A percentile compares a stretch with the other conserved stretches of the same genome.
These are phyloP conservation scores for Zingel zingel DNA, from an alignment of 2,113 vertebrate species.

Conservation along the genomic window DNA sequence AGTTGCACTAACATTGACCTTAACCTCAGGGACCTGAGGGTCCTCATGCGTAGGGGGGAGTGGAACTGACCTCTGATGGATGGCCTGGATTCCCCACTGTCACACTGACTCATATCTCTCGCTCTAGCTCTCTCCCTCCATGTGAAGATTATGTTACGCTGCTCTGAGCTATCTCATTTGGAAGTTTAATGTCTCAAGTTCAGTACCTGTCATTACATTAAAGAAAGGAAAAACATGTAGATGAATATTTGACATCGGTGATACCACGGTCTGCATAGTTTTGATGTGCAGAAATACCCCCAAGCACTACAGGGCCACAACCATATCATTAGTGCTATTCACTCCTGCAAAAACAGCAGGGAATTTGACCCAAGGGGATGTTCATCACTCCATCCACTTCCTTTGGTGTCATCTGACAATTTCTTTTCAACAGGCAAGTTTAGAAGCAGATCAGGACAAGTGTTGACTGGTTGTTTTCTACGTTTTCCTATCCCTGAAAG, in stretches of 20 bases:
- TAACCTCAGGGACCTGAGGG: conserved; percentile 30
- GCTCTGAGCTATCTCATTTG: neutral
- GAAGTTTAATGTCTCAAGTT: conserved; percentile 14
- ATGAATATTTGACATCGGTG: conserved; percentile 34
- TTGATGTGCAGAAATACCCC: conserved; percentile 16
- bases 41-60: neutral
- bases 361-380: conserved; percentile 54
- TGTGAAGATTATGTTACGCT: conserved; percentile 20
- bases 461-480: conserved; percentile 61
- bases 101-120: conserved; percentile 7
- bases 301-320: conserved; percentile 1
- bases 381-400: conserved; percentile 41
- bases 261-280: conserved; percentile 33
- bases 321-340: conserved; percentile 53
- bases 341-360: conserved; percentile 46
- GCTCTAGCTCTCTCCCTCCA: conserved; percentile 6
- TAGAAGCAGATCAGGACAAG: conserved; percentile 45
- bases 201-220: conserved; percentile 9
- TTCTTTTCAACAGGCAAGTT: conserved; percentile 24
- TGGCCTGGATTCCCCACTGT: conserved; percentile 28
- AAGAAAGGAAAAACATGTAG: conserved; percentile 14
- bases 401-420: conserved; percentile 38
- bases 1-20: conserved; percentile 29
- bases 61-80: conserved; percentile 52
- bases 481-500: conserved; percentile 34